phyloP scores from a whole-genome alignment of 2,797 vertebrate species.

The Falco berigora region DNA sequence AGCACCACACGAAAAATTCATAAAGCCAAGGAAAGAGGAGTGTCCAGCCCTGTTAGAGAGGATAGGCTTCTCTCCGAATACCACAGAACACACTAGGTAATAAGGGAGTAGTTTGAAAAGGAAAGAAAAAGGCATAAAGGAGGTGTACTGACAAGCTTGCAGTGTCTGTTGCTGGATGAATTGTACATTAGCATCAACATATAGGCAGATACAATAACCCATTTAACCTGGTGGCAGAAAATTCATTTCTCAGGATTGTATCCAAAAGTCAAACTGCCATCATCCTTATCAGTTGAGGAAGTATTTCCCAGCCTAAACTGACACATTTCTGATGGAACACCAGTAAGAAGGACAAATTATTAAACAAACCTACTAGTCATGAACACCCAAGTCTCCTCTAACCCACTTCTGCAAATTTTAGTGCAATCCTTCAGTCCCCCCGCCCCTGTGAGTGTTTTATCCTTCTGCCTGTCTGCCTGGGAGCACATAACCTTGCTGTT shows the following conservation, averaged over 20 bases:
- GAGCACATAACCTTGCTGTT: not conserved
- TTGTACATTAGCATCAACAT: not conserved
- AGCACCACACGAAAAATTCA: not conserved
- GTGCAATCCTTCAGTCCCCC: not conserved
- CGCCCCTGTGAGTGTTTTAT: not conserved
- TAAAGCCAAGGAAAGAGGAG: not conserved
- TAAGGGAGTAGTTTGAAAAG: not conserved
- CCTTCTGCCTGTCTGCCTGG: not conserved
- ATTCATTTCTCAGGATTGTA: not conserved
- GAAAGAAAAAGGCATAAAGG: not conserved
- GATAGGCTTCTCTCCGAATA: not conserved
- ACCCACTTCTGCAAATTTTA: not conserved
- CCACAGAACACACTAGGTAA: not conserved
- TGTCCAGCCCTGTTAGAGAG: not conserved
- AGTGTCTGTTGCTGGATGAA: not conserved
- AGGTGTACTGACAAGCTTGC: not conserved
- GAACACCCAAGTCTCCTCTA: not conserved
- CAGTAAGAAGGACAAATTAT: not conserved
- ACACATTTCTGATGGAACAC: not conserved
- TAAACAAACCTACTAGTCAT: not conserved
- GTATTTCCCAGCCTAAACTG: not conserved
- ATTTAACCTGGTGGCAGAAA: not conserved
- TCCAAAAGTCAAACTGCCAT: not conserved
- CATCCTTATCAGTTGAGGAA: not conserved
- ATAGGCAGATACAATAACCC: not conserved